Percentiles rank a stretch among this genome's conserved stretches.
Conservation (phyloP, 1,140 invertebrate species). For the Dolichoris vasculosae region DNA sequence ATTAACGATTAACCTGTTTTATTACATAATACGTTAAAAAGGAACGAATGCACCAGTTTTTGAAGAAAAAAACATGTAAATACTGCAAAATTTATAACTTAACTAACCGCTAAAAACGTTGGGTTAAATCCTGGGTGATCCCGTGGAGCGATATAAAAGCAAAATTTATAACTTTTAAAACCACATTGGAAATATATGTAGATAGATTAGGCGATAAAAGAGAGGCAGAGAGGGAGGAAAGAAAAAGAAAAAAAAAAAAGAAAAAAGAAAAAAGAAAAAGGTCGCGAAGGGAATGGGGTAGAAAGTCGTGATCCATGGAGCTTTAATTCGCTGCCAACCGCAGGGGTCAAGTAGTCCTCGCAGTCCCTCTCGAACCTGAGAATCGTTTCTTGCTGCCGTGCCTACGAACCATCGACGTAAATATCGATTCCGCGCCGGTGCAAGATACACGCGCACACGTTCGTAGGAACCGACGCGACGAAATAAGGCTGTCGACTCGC, state of each 20-base stretch:
- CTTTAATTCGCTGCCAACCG: background rate
- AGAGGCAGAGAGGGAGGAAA: background rate
- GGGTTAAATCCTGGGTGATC: background rate
- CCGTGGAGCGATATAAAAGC: background rate
- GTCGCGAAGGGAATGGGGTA: background rate
- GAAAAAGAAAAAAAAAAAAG: background rate
- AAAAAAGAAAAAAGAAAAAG: no score
- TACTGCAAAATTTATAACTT: background rate
- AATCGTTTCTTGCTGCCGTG: no score
- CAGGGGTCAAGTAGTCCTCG: background rate
- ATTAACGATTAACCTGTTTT: no score
- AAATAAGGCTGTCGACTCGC: background rate
- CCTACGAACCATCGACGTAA: background rate
- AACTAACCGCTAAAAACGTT: background rate
- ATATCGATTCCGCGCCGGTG: background rate
- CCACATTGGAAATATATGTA: background rate
- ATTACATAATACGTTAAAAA: background rate
- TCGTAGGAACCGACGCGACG: background rate
- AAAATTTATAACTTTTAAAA: slow-evolving; percentile 7
- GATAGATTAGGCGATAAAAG: background rate
- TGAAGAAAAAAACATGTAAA: background rate
- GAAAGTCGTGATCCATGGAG: background rate
- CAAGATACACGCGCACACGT: background rate
- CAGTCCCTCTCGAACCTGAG: background rate
- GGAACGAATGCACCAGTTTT: background rate